These are phyloP conservation scores for Paramisgurnus dabryanus DNA, from an alignment of 2,113 vertebrate genomes.

Conservation along the genomic window DNA sequence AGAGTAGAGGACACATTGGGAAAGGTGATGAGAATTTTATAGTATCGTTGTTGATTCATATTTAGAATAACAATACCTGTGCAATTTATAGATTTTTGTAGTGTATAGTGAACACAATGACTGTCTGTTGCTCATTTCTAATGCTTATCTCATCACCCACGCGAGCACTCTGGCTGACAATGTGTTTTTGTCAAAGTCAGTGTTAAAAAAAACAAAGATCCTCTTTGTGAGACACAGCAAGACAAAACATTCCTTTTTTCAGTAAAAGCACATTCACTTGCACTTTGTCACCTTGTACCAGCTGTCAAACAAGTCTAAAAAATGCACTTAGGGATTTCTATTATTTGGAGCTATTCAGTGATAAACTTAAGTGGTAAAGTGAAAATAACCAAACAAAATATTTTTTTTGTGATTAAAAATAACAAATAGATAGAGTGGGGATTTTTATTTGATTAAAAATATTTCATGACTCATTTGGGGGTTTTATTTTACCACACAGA, in stretches of 20 bases:
- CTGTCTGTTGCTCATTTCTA: background rate
- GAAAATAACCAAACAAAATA: too few relatives aligned
- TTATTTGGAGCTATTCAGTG: too few relatives aligned
- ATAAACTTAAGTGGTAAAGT: too few relatives aligned
- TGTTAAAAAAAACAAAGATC: slow-evolving; percentile 53
- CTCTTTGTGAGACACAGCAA: slow-evolving; percentile 55
- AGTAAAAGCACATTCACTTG: background rate
- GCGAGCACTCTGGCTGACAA: slow-evolving; percentile 50
- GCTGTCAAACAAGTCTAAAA: background rate
- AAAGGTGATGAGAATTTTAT: background rate
- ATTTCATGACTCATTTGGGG: background rate
- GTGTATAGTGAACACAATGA: background rate
- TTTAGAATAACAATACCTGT: too few relatives aligned
- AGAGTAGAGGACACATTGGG: background rate
- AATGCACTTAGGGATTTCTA: background rate
- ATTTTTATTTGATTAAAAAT: background rate
- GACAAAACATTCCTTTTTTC: slow-evolving; percentile 18
- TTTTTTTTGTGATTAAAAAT: background rate
- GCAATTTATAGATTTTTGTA: too few relatives aligned
- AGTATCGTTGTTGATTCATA: too few relatives aligned
- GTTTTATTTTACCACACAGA: background rate
- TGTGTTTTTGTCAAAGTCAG: slow-evolving; percentile 58
- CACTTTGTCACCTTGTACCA: background rate
- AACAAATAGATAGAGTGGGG: background rate
- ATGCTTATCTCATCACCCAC: slow-evolving; percentile 39